Base-by-base conservation (phyloP, 2,888 invertebrate genomes). In the Acleris emargana region DNA sequence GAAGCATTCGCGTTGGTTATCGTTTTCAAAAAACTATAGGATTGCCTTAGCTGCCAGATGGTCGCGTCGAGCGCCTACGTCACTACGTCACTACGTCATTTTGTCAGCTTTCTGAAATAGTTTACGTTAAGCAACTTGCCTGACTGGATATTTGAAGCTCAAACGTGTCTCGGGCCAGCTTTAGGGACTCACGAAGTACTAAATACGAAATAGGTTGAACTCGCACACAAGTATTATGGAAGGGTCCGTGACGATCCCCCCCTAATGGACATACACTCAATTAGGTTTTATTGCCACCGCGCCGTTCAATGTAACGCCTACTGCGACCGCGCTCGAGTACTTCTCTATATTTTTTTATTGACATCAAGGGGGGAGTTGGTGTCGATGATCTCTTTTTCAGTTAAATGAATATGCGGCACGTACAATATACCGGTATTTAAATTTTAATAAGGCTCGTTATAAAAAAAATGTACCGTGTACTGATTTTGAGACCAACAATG, bases 201-300 rank as follows among this genome's bases (percentile, higher is more conserved):
- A 66, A 61, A 57, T 51, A 55, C 60, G 66, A 57, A 61, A 66
- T 61, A 57, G 57, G 66, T 61, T 55, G 55, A 60, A 66, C 66
- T 66, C 61, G 45, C 61, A 66, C 57, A 45, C 66, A 61, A 61
- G 61, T 66, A 57, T 50, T 66, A 66, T 61, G 57, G 66, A 57
- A 66, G 66, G 59, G 66, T 51, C 61, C 74, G 72, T 77, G 77
- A 80, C 77, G 81, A 77, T 77, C 77, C 80, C 73, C 32, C 81
- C 83, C 78, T 87, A 89, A 90, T 88, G 88, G 88, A 77, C 86
- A 84, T 84, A 88, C 89, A 89, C 87, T 88, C 90, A 90, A 90
- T 90, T 89, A 90, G 84, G 81, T 87, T 89, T 89, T 87, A 90
- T 87, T 81, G 84, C 86, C 80, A 75, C 80, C 74, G 82, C 79